Conservation (phyloP, 2,797 vertebrate genomes). For the Chelidonichthys spinosus region DNA sequence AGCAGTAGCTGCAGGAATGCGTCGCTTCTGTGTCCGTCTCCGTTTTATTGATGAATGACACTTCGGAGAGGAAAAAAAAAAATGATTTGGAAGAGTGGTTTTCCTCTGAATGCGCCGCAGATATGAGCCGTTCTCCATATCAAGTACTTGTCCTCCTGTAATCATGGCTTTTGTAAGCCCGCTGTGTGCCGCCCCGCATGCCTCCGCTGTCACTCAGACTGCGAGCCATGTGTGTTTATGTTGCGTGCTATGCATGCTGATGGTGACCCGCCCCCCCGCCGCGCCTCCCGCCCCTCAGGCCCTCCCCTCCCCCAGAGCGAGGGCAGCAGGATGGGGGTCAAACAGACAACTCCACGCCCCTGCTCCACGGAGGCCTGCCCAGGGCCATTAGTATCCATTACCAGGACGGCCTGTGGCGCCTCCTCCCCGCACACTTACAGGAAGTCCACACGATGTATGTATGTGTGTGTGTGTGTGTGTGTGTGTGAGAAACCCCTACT, state of each 20-base stretch:
- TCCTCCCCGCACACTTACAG: neutral
- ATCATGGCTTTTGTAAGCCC: neutral
- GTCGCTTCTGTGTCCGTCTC: neutral
- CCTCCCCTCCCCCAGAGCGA: constrained; percentile 56
- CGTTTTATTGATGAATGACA: constrained; percentile 1
- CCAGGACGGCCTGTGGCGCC: constrained; percentile 59
- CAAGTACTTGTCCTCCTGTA: neutral
- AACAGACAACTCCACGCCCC: constrained; percentile 70
- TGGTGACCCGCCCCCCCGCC: constrained; percentile 70
- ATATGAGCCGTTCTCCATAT: neutral
- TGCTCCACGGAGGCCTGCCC: constrained; percentile 73
- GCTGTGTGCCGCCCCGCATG: constrained; percentile 16
- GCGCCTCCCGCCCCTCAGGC: constrained; percentile 55
- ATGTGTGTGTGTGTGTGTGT: neutral
- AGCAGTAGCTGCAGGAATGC: neutral
- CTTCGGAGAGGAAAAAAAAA: neutral
- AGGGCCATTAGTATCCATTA: constrained; percentile 81
- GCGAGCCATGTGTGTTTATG: constrained; percentile 63
- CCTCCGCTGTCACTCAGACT: constrained; percentile 34
- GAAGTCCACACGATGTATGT: neutral
- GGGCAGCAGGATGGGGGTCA: constrained; percentile 73
- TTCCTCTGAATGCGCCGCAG: neutral
- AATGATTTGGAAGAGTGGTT: neutral
- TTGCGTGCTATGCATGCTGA: constrained; percentile 77
- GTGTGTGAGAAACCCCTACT: neutral